Evolutionary conservation across 1,140 invertebrate species (phyloP).

Genomic region (Mycetomoellerius zeteki): DNA sequence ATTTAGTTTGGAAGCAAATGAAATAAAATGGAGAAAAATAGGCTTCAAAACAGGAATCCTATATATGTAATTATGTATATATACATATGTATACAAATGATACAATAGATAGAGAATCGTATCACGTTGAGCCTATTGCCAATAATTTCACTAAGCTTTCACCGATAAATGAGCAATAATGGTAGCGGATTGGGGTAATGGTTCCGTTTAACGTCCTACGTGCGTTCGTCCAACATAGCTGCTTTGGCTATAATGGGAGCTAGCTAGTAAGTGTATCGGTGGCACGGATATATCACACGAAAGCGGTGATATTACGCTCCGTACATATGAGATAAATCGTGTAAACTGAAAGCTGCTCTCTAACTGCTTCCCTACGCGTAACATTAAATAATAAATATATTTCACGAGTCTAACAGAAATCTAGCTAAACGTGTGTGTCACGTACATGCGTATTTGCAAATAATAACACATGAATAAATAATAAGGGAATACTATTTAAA

Average conservation of each 20-base stretch:
- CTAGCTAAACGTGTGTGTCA: neutral
- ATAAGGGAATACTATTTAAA: slow-evolving; percentile 15
- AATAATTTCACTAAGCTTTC: slow-evolving; percentile 74
- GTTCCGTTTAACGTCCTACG: slow-evolving; percentile 75
- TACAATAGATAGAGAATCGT: slow-evolving; percentile 43
- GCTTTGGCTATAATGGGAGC: slow-evolving; percentile 67
- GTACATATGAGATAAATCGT: slow-evolving; percentile 55
- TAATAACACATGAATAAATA: slow-evolving; percentile 30
- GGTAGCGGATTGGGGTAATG: slow-evolving; percentile 72
- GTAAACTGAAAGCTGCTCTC: slow-evolving; percentile 28
- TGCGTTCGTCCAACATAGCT: slow-evolving; percentile 68
- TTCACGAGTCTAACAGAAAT: neutral
- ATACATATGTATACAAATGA: slow-evolving; percentile 16
- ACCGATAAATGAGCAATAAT: slow-evolving; percentile 81
- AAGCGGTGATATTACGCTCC: slow-evolving; percentile 35
- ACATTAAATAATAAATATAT: slow-evolving; percentile 48
- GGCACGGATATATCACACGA: slow-evolving; percentile 63
- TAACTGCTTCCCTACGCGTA: slow-evolving; percentile 24
- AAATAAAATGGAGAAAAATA: neutral
- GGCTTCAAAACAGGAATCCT: neutral
- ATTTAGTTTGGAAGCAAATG: neutral
- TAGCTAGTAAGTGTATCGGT: slow-evolving; percentile 66
- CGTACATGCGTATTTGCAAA: neutral
- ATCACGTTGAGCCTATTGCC: slow-evolving; percentile 67
- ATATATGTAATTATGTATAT: neutral